Evolutionary conservation across 30 jellyfish, hydroid and myxozoan genomes (phyloP).

Genomic region (Aurelia sp.): DNA sequence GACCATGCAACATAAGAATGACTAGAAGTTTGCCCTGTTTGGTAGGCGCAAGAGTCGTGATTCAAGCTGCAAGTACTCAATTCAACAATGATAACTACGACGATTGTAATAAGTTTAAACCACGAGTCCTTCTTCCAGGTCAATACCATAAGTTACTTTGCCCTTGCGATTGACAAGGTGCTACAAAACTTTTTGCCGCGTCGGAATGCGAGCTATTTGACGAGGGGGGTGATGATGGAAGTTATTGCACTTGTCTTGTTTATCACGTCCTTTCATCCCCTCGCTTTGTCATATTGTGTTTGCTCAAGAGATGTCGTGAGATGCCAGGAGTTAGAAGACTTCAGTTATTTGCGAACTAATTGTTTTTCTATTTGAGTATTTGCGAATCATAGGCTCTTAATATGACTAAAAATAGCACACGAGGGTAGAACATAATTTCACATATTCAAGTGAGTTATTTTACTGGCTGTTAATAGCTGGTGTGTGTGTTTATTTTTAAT

Average conservation of each 20-base stretch:
- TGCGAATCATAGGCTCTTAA: constrained; percentile 1
- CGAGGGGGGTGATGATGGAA: constrained; percentile 46
- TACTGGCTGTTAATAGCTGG: too few species aligned
- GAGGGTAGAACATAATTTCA: too few species aligned
- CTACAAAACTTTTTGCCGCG: constrained; percentile 31
- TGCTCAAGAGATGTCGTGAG: constrained; percentile 42
- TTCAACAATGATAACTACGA: too few species aligned
- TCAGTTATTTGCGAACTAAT: constrained; percentile 19
- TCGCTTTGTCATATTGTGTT: constrained; percentile 43
- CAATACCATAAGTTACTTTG: constrained; percentile 38
- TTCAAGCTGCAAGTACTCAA: too few species aligned
- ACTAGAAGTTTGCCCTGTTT: too few species aligned
- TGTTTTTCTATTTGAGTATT: constrained; percentile 7
- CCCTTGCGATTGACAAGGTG: constrained; percentile 68
- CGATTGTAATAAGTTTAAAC: too few species aligned
- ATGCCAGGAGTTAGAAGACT: background rate
- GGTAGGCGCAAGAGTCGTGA: too few species aligned
- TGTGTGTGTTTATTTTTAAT: background rate
- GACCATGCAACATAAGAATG: too few species aligned
- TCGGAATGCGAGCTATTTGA: constrained; percentile 60
- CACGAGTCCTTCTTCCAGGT: constrained; percentile 15
- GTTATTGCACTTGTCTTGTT: constrained; percentile 27
- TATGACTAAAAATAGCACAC: background rate
- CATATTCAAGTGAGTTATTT: too few species aligned
- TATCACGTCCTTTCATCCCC: constrained; percentile 24